These are phyloP conservation scores for Cheilosia soror DNA, from an alignment of 2,888 invertebrate genomes.

Conservation along the genomic window DNA sequence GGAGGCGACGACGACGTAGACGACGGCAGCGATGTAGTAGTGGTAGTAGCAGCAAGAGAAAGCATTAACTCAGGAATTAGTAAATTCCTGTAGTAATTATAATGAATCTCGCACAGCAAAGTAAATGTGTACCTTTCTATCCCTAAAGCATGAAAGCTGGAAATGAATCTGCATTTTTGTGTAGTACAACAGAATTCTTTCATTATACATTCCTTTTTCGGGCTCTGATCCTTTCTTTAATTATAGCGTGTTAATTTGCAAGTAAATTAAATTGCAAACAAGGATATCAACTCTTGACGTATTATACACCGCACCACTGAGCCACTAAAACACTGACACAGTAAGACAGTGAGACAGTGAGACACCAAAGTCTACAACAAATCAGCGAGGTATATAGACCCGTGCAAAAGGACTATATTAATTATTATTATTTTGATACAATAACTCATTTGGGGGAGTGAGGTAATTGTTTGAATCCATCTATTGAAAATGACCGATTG, in stretches of 20 bases:
- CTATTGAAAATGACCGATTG: constrained; percentile 25
- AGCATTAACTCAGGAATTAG: constrained; percentile 67
- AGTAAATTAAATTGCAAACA: constrained; percentile 63
- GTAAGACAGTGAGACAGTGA: constrained; percentile 4
- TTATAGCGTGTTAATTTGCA: constrained; percentile 54
- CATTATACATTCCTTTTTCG: constrained; percentile 23
- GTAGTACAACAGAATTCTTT: constrained; percentile 37
- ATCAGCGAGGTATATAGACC: no score
- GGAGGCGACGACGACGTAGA: neutral
- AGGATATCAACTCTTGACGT: constrained; percentile 26
- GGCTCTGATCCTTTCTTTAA: constrained; percentile 30
- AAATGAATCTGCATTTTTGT: constrained; percentile 64
- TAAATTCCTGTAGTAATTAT: constrained; percentile 70
- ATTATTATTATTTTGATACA: neutral
- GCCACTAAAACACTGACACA: neutral
- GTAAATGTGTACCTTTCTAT: constrained; percentile 42
- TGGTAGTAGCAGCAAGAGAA: constrained; percentile 12
- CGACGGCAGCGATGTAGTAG: no score
- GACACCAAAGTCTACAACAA: no score
- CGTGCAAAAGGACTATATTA: no score
- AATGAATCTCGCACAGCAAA: constrained; percentile 61
- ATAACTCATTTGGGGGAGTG: neutral
- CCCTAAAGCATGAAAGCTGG: neutral
- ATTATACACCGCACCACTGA: neutral
- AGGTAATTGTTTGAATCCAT: constrained; percentile 50